A percentile compares a stretch with the other conserved stretches of the same genome.
phyloP scores from a whole-genome alignment of 1,140 invertebrate genomes.

The Ceratitis capitata region DNA sequence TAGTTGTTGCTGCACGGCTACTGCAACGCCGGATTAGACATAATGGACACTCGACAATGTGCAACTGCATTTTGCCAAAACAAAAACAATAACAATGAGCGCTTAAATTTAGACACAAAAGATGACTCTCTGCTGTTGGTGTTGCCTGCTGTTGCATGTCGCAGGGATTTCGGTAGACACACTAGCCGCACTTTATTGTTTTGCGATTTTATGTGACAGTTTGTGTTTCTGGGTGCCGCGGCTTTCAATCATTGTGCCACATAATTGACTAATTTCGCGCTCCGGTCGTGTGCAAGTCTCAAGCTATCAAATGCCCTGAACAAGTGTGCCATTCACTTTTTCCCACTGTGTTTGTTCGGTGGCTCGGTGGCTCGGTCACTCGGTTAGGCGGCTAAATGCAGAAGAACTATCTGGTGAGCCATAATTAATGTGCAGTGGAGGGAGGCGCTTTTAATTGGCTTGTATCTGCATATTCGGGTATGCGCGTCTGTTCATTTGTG shows the following conservation, averaged over 20 bases:
- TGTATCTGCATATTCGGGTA: too few relatives aligned
- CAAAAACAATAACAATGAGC: not conserved
- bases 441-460: not conserved
- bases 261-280: slow-evolving; percentile 26
- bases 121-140: not conserved
- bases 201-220: not conserved
- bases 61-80: not conserved
- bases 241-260: slow-evolving; percentile 7
- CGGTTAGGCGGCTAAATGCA: not conserved
- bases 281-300: not conserved
- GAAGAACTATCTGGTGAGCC: not conserved
- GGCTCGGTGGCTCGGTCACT: not conserved
- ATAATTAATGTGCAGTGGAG: not conserved
- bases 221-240: not conserved
- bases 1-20: not conserved
- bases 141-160: not conserved
- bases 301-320: not conserved
- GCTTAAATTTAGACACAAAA: not conserved
- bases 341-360: too few relatives aligned
- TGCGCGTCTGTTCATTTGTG: too few relatives aligned
- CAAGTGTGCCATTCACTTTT: too few relatives aligned
- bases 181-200: not conserved
- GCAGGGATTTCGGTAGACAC: too few relatives aligned
- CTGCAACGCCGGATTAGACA: not conserved
- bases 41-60: not conserved